These are phyloP conservation scores for Saccopteryx bilineata DNA, from an alignment of 2,113 vertebrate genomes.

Conservation along the genomic window DNA sequence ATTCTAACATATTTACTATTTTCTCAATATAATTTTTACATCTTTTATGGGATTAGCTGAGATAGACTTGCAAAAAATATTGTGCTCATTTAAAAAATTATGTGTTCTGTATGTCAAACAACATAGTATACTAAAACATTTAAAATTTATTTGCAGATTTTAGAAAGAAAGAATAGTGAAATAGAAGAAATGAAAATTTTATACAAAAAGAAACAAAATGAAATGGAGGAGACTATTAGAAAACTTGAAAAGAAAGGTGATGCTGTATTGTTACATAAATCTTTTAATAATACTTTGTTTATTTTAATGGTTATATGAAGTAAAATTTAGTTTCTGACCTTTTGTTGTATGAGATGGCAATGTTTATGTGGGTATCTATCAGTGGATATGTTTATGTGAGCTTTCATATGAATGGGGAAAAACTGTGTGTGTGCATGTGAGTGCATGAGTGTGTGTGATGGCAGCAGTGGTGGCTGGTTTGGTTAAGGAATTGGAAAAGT, in stretches of 20 bases:
- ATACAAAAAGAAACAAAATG: conserved; percentile 92
- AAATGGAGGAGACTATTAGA: conserved; percentile 92
- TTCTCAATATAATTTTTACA: conserved; percentile 25
- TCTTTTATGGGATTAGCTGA: conserved; percentile 20
- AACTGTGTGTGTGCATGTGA: background rate
- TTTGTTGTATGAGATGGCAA: background rate
- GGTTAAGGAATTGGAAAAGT: background rate
- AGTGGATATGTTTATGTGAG: background rate
- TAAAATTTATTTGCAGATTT: conserved; percentile 90
- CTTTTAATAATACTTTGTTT: background rate
- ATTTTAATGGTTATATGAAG: background rate
- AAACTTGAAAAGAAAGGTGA: conserved; percentile 97
- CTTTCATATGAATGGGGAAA: background rate
- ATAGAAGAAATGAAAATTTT: conserved; percentile 93
- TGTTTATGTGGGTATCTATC: background rate
- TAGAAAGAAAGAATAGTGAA: conserved; percentile 96
- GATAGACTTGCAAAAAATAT: conserved; percentile 37
- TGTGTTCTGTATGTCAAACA: background rate
- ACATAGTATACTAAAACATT: conserved; percentile 21
- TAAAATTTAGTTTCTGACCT: conserved; percentile 17
- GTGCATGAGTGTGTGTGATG: background rate
- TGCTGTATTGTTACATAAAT: conserved; percentile 82
- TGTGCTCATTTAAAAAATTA: background rate
- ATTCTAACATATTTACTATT: conserved; percentile 58
- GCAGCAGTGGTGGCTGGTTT: background rate